Base-by-base conservation (phyloP, 2,797 vertebrate species). In the Tragopan temminckii region DNA sequence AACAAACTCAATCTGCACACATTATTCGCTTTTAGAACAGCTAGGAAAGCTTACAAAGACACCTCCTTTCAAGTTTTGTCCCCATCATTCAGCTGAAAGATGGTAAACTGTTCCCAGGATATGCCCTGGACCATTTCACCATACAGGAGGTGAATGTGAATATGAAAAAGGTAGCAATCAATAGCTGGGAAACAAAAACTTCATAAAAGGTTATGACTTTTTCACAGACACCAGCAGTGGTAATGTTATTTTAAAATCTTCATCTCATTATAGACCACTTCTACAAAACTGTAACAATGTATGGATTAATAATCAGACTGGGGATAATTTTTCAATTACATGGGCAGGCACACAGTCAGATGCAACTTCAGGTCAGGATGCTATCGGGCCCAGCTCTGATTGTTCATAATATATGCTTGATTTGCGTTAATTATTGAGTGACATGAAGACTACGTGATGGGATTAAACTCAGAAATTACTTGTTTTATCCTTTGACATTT, bases 171-270 rank as follows among this genome's bases (percentile, higher is more conserved):
- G 11, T 62, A 31, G 25, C 21, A 68, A 58, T 13, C 59, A 64
- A 52, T 9, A 64, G 15, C 13, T 57, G 11, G 33, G 13, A 89
- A 24, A 40, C 7, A 89, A 72, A 50, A 83, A 12, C 20, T 0
- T 35, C 24, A 3, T 48, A 29, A 82, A 43, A 64, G n/a, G 4
- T 25, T 29, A 20, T 0, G 0, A 40, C 31, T 53, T 9, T 57
- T 89, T 85, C 36, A 27, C 12, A 81, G 45, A 57, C 8, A 38
- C 16, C 7, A 55, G 8, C 19, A 7, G 20, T 59, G 20, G 25
- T 17, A 71, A 71, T 35, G 15, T 8, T 75, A 6, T 63, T 80
- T 78, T 33, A 15, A 80, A 91, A 66, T 42, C 16, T 78, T 85
- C 35, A 29, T 62, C 33, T 80, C 25, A 4, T 53, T 61, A 46